A percentile compares a stretch with the other conserved stretches of the same genome.
These are phyloP conservation scores for Sphenodon punctatus DNA, from an alignment of 2,797 vertebrate genomes.

Conservation along the genomic window DNA sequence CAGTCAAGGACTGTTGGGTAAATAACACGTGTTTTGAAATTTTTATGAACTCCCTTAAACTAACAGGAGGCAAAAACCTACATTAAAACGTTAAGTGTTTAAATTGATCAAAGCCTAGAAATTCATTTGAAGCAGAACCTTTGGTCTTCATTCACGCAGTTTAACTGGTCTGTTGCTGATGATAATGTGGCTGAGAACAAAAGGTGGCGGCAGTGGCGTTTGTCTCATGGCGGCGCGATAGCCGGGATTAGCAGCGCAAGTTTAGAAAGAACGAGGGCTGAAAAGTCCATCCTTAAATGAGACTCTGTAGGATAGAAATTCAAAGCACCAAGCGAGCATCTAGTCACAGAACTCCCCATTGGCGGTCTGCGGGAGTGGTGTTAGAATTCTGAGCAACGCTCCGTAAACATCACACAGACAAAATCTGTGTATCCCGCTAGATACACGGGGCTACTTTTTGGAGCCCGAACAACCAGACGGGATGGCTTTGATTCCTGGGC, in stretches of 20 bases:
- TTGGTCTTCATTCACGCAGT: slow-evolving; percentile 16
- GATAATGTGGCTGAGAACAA: not conserved
- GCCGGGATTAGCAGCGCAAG: not conserved
- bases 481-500: not conserved
- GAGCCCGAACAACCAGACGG: not conserved
- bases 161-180: not conserved
- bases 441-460: too few relatives aligned
- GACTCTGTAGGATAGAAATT: not conserved
- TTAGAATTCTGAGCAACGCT: too few relatives aligned
- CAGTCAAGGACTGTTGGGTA: slow-evolving; percentile 48
- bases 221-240: not conserved
- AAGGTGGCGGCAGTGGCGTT: not conserved
- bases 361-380: not conserved
- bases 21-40: slow-evolving; percentile 64
- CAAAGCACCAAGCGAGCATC: not conserved
- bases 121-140: slow-evolving; percentile 35
- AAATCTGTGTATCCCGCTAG: not conserved
- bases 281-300: not conserved
- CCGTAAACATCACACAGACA: not conserved
- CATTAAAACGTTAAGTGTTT: slow-evolving; percentile 40
- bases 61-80: slow-evolving; percentile 54
- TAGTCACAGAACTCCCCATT: not conserved
- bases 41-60: slow-evolving; percentile 70
- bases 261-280: slow-evolving; percentile 1
- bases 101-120: slow-evolving; percentile 50